Conservation (phyloP, 2,888 invertebrate species). For the Himalopsyche anomala region DNA sequence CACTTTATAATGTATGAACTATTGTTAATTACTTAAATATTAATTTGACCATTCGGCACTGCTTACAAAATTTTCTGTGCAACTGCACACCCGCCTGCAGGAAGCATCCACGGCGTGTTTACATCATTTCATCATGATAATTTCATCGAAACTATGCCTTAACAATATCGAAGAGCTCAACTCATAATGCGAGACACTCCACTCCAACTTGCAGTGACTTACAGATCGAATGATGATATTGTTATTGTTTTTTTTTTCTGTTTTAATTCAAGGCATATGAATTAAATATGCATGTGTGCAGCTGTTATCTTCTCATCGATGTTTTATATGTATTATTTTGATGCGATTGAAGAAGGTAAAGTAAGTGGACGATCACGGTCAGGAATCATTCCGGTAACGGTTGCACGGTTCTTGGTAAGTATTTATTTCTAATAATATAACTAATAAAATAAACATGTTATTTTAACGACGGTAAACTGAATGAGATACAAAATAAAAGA, state of each 20-base stretch:
- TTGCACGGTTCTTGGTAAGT: neutral
- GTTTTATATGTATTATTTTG: conserved; percentile 32
- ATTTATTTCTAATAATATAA: too few species aligned
- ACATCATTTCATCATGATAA: conserved; percentile 52
- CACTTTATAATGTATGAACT: too few species aligned
- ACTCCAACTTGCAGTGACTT: conserved; percentile 24
- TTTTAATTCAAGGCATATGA: conserved; percentile 23
- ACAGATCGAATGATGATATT: conserved; percentile 35
- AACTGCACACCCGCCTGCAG: conserved; percentile 48
- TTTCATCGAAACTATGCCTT: conserved; percentile 40
- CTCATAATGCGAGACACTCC: conserved; percentile 36
- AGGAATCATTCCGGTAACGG: neutral
- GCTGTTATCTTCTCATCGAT: conserved; percentile 31
- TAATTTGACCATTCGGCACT: conserved; percentile 4
- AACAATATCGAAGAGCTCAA: conserved; percentile 36
- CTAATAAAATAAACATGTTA: too few species aligned
- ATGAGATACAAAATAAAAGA: too few species aligned
- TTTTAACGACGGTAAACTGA: too few species aligned
- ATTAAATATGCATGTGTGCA: neutral
- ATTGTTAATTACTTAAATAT: too few species aligned
- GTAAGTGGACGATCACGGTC: neutral
- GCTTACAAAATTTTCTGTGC: conserved; percentile 3
- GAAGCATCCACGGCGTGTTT: conserved; percentile 50
- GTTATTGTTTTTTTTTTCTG: conserved; percentile 15
- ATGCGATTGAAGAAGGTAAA: conserved; percentile 22